These are phyloP conservation scores for Dermochelys coriacea DNA, from an alignment of 2,797 vertebrate species.

Conservation along the genomic window DNA sequence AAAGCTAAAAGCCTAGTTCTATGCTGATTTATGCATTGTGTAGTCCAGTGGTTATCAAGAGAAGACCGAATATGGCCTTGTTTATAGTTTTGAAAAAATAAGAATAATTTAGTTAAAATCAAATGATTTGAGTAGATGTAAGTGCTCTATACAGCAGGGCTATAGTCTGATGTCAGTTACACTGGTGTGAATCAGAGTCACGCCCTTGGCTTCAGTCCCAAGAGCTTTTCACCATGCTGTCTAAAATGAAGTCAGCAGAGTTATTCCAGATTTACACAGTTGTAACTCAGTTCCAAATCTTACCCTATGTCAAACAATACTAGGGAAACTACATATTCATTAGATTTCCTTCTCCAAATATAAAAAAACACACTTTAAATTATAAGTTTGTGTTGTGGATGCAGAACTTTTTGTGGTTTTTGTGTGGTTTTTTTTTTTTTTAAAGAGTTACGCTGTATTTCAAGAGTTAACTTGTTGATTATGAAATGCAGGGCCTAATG, in stretches of 20 bases:
- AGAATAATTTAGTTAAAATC: background rate
- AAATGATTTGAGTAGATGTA: background rate
- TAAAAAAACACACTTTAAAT: background rate
- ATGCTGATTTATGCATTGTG: background rate
- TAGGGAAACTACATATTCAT: too few relatives aligned
- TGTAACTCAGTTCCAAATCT: constrained; percentile 36
- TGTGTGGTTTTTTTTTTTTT: background rate
- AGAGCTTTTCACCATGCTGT: background rate
- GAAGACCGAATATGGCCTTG: background rate
- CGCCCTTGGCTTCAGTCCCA: background rate
- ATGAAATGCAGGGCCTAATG: background rate
- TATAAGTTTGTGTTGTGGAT: background rate
- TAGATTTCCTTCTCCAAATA: too few relatives aligned
- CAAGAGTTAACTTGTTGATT: background rate
- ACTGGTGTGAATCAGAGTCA: background rate
- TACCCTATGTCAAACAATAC: background rate
- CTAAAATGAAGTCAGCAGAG: background rate
- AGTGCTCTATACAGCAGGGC: background rate
- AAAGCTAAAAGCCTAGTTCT: background rate
- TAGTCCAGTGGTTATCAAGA: background rate
- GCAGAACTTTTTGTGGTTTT: background rate
- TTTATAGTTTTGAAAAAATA: background rate
- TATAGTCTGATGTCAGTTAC: background rate
- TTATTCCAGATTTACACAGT: constrained; percentile 13
- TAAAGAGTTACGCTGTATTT: accelerated